Base-by-base conservation (phyloP, 2,888 invertebrate species). In the Acleris emargana region DNA sequence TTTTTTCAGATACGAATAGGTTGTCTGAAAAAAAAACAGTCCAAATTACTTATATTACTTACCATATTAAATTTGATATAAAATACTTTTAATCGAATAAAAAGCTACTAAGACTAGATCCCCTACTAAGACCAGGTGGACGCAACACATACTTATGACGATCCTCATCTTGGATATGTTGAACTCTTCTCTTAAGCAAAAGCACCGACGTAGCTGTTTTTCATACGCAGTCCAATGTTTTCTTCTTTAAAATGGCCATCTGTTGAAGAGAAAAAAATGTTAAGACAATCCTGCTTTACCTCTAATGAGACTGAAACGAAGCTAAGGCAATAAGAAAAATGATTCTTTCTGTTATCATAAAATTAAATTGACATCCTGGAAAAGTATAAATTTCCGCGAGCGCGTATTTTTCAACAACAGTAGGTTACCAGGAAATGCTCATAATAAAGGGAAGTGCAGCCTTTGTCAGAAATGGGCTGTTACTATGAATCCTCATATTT, bases 81-180 rank as follows among this genome's bases (percentile, higher is more conserved):
- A n/a, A n/a, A n/a, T n/a, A n/a, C n/a, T n/a, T n/a, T n/a, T n/a
- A n/a, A n/a, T n/a, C n/a, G n/a, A n/a, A n/a, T n/a, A n/a, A n/a
- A n/a, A n/a, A n/a, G n/a, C n/a, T n/a, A n/a, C n/a, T n/a, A n/a
- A n/a, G n/a, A n/a, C n/a, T n/a, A n/a, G n/a, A n/a, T n/a, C n/a
- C n/a, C n/a, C n/a, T n/a, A n/a, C n/a, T n/a, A n/a, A n/a, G 9
- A 18, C 20, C 11, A 47, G 18, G 7, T 17, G 18, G 11, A 6
- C 18, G 22, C 17, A 22, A 45, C 43, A 74, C 76, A 72, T 68
- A 83, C 81, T 75, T 68, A 78, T 78, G 68, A 77, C 73, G 63
- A 81, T 72, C 58, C 76, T 77, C 83, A 83, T 83, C 66, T 75
- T 80, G 72, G 51, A 52, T 64, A 42, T 58, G 49, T 52, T 58